A percentile compares a stretch with the other conserved stretches of the same genome.
Evolutionary conservation across 2,797 vertebrate species (phyloP).

Genomic region (Platyrinchus mystaceus): DNA sequence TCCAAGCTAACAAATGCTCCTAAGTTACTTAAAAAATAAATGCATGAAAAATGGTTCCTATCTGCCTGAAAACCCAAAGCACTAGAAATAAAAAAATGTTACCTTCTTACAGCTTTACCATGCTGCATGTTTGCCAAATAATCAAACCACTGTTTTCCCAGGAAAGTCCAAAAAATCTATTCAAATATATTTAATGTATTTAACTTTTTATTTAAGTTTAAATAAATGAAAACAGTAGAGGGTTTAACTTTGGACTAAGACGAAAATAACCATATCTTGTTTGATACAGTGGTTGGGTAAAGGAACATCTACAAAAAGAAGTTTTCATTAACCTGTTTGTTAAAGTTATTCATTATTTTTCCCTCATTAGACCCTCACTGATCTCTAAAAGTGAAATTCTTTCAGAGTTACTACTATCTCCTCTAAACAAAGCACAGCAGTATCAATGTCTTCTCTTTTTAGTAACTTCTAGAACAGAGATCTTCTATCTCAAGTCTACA

Average conservation of each 20-base stretch:
- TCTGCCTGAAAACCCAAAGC: neutral
- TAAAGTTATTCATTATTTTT: neutral
- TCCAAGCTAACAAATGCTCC: neutral
- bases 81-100: neutral
- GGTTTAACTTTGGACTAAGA: neutral
- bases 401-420: neutral
- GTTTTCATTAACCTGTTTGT: neutral
- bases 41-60: neutral
- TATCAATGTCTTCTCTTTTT: neutral
- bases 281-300: neutral
- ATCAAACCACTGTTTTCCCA: neutral
- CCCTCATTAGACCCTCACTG: neutral
- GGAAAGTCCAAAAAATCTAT: neutral
- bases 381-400: neutral
- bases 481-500: neutral
- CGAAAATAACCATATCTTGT: neutral
- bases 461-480: neutral
- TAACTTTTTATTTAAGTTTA: conserved; percentile 14
- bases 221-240: neutral
- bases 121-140: neutral
- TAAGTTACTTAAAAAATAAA: neutral
- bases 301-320: neutral
- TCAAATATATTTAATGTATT: conserved; percentile 5
- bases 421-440: neutral
- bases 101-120: neutral